Conservation (phyloP, 92 coral and sea anemone genomes). For the Palythoa grandiflora region DNA sequence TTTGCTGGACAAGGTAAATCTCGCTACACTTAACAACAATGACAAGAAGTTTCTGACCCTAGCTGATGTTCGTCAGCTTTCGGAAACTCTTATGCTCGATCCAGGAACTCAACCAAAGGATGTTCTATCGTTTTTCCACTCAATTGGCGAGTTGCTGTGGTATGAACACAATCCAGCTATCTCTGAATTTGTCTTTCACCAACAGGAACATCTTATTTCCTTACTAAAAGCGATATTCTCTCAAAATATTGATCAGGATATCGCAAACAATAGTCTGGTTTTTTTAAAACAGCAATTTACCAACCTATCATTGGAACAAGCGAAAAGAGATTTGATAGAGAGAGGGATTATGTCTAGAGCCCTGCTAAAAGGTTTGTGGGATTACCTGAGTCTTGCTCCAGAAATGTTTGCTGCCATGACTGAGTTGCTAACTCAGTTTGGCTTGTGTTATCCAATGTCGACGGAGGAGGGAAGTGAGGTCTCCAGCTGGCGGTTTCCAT, state of each 20-base stretch:
- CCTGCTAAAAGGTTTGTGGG: constrained; percentile 61
- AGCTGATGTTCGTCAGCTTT: constrained; percentile 44
- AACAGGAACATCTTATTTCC: constrained; percentile 64
- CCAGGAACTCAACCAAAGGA: constrained; percentile 42
- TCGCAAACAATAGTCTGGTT: not conserved
- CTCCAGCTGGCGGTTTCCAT: constrained; percentile 69
- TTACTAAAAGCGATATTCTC: constrained; percentile 67
- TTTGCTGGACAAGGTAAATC: constrained; percentile 51
- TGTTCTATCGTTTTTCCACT: constrained; percentile 71
- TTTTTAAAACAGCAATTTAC: constrained; percentile 35
- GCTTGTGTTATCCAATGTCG: constrained; percentile 61
- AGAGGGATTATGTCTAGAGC: constrained; percentile 66
- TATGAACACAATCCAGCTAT: constrained; percentile 62
- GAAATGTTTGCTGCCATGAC: constrained; percentile 67
- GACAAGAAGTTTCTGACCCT: constrained; percentile 57
- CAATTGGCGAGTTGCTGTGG: constrained; percentile 74
- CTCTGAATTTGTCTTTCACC: constrained; percentile 70
- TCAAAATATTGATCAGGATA: constrained; percentile 34
- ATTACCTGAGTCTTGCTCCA: constrained; percentile 45
- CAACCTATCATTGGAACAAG: constrained; percentile 26
- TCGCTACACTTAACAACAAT: constrained; percentile 32
- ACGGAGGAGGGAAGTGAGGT: constrained; percentile 16
- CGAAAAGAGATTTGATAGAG: constrained; percentile 56
- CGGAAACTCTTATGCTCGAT: constrained; percentile 5
- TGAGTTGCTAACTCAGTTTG: constrained; percentile 71